Percentiles rank a stretch among this genome's conserved stretches.
Conservation (phyloP, 2,797 vertebrate species). For the Poecile montanus region DNA sequence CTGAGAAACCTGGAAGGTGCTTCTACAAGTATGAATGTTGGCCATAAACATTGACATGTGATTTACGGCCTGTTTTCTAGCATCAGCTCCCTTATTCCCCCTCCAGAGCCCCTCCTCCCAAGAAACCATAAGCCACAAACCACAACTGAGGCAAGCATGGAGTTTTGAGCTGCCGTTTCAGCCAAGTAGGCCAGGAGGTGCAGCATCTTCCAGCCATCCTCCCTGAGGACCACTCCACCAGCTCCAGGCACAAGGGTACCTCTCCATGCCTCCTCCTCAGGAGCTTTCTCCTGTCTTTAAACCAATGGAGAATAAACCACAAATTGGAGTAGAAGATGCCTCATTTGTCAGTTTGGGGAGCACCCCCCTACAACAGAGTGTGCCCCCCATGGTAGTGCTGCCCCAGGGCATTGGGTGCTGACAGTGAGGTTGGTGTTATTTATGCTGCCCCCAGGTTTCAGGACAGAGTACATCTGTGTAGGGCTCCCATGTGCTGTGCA, state of each 20-base stretch:
- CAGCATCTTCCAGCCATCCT: neutral
- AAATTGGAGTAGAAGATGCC: neutral
- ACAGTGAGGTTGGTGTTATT: neutral
- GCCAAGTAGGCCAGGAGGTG: neutral
- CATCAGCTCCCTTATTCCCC: neutral
- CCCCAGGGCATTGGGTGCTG: too few relatives aligned
- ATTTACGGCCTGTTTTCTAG: neutral
- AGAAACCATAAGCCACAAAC: neutral
- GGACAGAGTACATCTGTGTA: neutral
- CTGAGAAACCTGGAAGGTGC: neutral
- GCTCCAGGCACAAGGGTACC: neutral
- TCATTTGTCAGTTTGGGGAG: neutral
- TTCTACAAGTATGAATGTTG: fast-evolving
- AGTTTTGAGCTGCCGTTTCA: neutral
- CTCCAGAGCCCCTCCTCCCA: neutral
- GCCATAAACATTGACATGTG: neutral
- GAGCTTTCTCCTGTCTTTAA: neutral
- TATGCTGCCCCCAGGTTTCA: neutral
- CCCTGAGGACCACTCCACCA: neutral
- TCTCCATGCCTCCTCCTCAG: neutral
- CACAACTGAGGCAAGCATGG: neutral
- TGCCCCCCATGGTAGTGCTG: fast-evolving
- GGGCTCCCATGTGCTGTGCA: neutral
- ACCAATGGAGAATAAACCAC: neutral
- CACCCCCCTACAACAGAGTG: fast-evolving